A percentile compares a stretch with the other conserved stretches of the same genome.
These are phyloP conservation scores for Whitmania pigra DNA, from an alignment of 1,140 invertebrate genomes.

Conservation along the genomic window DNA sequence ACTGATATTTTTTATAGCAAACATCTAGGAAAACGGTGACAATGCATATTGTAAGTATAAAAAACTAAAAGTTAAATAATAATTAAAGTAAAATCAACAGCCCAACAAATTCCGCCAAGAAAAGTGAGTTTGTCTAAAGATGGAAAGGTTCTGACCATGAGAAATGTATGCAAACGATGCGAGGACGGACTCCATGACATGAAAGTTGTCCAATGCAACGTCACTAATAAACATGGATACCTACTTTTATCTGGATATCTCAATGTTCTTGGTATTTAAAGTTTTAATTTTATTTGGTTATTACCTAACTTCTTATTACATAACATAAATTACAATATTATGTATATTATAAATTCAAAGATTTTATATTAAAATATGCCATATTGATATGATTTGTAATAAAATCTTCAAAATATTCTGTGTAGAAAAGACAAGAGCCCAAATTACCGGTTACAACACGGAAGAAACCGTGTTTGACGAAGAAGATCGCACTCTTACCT, in stretches of 20 bases:
- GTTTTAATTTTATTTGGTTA: too few species aligned
- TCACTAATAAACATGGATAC: constrained; percentile 20
- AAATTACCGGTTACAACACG: too few species aligned
- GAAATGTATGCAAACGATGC: constrained; percentile 20
- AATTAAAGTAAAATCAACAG: background rate
- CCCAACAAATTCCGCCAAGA: background rate
- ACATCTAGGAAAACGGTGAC: background rate
- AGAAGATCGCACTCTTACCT: too few species aligned
- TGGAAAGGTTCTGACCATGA: constrained; percentile 10
- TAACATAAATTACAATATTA: too few species aligned
- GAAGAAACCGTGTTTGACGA: too few species aligned
- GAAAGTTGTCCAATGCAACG: constrained; percentile 22
- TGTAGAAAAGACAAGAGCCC: too few species aligned
- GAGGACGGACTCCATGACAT: constrained; percentile 13
- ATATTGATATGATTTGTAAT: too few species aligned
- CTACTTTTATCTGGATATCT: constrained; percentile 21
- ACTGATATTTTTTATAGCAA: background rate
- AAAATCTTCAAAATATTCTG: too few species aligned
- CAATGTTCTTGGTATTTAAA: constrained; percentile 25
- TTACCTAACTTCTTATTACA: too few species aligned
- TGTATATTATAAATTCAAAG: too few species aligned
- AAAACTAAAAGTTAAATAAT: background rate
- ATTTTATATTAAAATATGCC: too few species aligned
- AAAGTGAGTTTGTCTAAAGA: constrained; percentile 7
- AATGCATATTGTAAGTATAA: background rate